Evolutionary conservation across 2,888 invertebrate genomes (phyloP).

Genomic region (Eupithecia centaureata): DNA sequence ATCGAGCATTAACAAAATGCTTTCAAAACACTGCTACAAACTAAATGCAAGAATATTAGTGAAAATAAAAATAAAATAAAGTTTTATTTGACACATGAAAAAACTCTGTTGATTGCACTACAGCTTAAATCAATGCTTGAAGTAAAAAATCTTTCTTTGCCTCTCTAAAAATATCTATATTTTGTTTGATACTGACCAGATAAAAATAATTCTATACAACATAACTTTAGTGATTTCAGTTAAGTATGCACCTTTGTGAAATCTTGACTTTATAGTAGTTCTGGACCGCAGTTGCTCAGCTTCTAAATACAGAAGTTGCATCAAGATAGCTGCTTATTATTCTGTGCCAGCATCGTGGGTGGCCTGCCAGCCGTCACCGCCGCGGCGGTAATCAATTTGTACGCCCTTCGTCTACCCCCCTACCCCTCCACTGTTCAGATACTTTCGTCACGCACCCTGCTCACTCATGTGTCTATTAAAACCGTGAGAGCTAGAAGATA

Average conservation of each 20-base stretch:
- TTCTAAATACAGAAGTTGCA: constrained; percentile 47
- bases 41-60: too few species aligned
- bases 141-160: not conserved
- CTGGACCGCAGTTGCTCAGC: constrained; percentile 14
- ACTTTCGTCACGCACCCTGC: constrained; percentile 77
- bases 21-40: too few species aligned
- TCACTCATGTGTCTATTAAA: constrained; percentile 58
- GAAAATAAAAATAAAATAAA: too few species aligned
- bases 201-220: not conserved
- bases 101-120: too few species aligned
- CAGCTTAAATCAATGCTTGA: not conserved
- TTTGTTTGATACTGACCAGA: not conserved
- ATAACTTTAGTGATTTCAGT: not conserved
- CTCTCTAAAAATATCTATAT: not conserved
- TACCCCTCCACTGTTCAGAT: constrained; percentile 59
- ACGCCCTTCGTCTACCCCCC: constrained; percentile 69
- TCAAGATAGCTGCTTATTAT: constrained; percentile 19
- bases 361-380: constrained; percentile 73
- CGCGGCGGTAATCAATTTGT: constrained; percentile 76
- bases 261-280: not conserved
- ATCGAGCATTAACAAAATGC: too few species aligned
- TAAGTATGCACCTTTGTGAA: not conserved
- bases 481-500: constrained; percentile 41
- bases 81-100: too few species aligned
- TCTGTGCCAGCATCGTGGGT: constrained; percentile 65